phyloP scores from a whole-genome alignment of 2,888 invertebrate genomes.

The Caenorhabditis sulstoni region DNA sequence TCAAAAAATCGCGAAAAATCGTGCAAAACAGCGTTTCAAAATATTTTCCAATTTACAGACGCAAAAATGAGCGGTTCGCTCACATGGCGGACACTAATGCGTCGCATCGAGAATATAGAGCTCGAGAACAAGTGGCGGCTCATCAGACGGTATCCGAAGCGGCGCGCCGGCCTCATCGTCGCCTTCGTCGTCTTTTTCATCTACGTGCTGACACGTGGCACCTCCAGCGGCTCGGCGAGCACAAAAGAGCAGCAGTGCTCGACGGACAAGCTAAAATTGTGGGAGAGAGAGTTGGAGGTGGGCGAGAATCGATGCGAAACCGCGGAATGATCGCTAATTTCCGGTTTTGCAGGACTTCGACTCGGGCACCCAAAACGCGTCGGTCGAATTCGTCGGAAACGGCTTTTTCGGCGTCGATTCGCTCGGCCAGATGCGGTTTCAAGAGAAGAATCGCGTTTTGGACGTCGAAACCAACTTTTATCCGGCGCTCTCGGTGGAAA shows the following conservation, averaged over 20 bases:
- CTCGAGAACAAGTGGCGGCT: slow-evolving; percentile 52
- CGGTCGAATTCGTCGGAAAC: slow-evolving; percentile 75
- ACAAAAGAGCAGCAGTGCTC: slow-evolving; percentile 46
- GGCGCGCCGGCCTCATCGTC: slow-evolving; percentile 27
- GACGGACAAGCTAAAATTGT: slow-evolving; percentile 42
- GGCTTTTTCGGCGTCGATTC: slow-evolving; percentile 75
- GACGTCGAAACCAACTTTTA: slow-evolving; percentile 55
- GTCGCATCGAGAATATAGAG: slow-evolving; percentile 59
- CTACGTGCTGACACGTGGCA: slow-evolving; percentile 39
- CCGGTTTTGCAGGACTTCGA: slow-evolving; percentile 47
- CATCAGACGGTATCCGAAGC: slow-evolving; percentile 50
- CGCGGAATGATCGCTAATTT: neutral
- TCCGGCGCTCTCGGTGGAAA: slow-evolving; percentile 44
- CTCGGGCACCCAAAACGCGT: slow-evolving; percentile 55
- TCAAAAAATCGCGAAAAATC: too few relatives aligned
- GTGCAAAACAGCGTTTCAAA: neutral
- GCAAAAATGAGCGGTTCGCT: slow-evolving; percentile 42
- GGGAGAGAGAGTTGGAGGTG: slow-evolving; percentile 42
- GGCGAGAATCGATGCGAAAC: neutral
- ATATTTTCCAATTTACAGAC: neutral
- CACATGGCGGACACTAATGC: slow-evolving; percentile 52
- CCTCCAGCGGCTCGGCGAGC: slow-evolving; percentile 13
- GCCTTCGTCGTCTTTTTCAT: slow-evolving; percentile 45
- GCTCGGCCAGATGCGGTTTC: slow-evolving; percentile 58
- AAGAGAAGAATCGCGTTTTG: slow-evolving; percentile 50